Percentiles rank a stretch among this genome's conserved stretches.
Evolutionary conservation across 1,140 invertebrate species (phyloP).

Genomic region (Ptiloglossa arizonensis): DNA sequence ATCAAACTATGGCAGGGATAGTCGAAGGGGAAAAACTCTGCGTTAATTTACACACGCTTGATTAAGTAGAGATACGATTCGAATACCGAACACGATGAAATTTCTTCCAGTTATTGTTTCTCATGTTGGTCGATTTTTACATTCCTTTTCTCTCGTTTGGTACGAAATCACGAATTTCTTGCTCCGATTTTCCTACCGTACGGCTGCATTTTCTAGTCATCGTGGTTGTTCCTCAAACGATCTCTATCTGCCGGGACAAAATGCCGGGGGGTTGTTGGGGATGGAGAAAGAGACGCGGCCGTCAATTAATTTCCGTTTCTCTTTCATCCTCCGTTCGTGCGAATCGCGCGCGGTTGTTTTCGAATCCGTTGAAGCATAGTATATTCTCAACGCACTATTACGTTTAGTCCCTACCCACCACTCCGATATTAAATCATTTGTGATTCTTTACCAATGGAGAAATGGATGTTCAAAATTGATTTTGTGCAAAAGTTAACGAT

Average conservation of each 20-base stretch:
- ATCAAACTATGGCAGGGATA: no score
- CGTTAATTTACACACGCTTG: no score
- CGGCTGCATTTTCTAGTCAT: slow-evolving; percentile 36
- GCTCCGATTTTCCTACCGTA: slow-evolving; percentile 16
- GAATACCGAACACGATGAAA: not conserved
- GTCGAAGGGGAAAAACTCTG: no score
- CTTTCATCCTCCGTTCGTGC: slow-evolving; percentile 41
- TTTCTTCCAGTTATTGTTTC: no score
- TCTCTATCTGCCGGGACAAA: slow-evolving; percentile 21
- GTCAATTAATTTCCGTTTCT: slow-evolving; percentile 62
- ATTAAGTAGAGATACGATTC: not conserved
- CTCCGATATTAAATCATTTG: slow-evolving; percentile 37
- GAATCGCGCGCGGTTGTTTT: slow-evolving; percentile 43
- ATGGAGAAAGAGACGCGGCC: slow-evolving; percentile 18
- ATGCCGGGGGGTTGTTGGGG: slow-evolving; percentile 7
- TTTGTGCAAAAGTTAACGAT: not conserved
- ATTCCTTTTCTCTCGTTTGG: not conserved
- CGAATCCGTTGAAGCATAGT: slow-evolving; percentile 38
- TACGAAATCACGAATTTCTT: slow-evolving; percentile 18
- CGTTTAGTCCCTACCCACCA: slow-evolving; percentile 16
- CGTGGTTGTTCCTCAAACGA: slow-evolving; percentile 32
- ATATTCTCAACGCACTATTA: slow-evolving; percentile 46
- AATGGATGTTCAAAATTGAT: slow-evolving; percentile 16
- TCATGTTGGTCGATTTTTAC: slow-evolving; percentile 5
- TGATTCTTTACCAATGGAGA: slow-evolving; percentile 1